These are phyloP conservation scores for Limnodromus scolopaceus DNA, from an alignment of 2,797 vertebrate genomes.

Conservation along the genomic window DNA sequence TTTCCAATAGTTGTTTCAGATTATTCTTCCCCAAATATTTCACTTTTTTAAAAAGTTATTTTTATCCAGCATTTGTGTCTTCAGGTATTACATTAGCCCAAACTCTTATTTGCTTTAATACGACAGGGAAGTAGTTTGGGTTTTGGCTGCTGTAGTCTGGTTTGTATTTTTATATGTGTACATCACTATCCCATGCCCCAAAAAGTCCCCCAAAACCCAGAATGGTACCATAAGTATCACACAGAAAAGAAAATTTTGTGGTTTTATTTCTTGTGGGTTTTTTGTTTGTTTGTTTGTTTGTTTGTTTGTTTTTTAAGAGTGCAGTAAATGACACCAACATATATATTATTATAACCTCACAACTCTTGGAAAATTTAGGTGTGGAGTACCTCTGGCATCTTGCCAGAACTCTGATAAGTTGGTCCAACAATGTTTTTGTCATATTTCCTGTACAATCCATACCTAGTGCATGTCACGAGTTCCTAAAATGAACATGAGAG, in stretches of 20 bases:
- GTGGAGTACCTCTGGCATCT: background rate
- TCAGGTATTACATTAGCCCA: background rate
- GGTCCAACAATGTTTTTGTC: rapidly evolving
- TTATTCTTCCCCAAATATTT: background rate
- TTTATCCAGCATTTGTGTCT: background rate
- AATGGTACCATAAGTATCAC: background rate
- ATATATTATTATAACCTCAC: background rate
- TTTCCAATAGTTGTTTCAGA: background rate
- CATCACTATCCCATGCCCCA: background rate
- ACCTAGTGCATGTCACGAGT: background rate
- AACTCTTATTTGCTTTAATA: background rate
- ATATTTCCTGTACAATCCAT: background rate
- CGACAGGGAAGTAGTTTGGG: background rate
- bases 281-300: no score
- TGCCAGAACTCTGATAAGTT: background rate
- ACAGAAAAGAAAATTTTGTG: background rate
- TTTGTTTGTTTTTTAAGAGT: background rate
- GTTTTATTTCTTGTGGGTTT: background rate
- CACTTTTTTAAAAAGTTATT: background rate
- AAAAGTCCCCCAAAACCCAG: background rate
- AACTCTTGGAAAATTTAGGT: background rate
- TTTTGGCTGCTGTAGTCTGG: background rate
- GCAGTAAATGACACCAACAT: background rate
- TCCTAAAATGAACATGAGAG: background rate
- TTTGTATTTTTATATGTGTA: background rate